phyloP scores from a whole-genome alignment of 2,888 invertebrate genomes.

The Leptinotarsa rubiginosa region DNA sequence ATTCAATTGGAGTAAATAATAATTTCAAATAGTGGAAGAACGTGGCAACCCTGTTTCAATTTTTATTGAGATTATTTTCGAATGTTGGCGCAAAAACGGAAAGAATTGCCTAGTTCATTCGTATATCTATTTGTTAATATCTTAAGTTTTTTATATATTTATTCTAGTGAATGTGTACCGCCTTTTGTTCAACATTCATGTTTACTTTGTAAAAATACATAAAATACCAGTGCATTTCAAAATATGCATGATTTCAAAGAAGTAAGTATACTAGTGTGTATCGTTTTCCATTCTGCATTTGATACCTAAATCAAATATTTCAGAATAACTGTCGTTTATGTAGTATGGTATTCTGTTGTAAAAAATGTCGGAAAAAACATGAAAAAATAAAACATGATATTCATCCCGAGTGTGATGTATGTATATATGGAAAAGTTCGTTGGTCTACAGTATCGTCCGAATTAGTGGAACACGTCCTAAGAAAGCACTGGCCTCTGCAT shows the following conservation, averaged over 20 bases:
- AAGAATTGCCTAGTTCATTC: background rate
- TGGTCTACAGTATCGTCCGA: constrained; percentile 41
- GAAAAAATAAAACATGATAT: constrained; percentile 55
- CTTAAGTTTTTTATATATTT: background rate
- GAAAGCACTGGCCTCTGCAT: constrained; percentile 57
- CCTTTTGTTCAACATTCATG: background rate
- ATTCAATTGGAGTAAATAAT: background rate
- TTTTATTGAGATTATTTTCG: background rate
- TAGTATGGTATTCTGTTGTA: constrained; percentile 58
- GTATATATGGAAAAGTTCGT: constrained; percentile 55
- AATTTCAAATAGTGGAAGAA: background rate
- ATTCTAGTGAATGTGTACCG: no score
- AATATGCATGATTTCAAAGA: constrained; percentile 42
- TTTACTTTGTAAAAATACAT: constrained; percentile 19
- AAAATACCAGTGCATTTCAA: constrained; percentile 6
- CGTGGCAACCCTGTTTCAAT: background rate
- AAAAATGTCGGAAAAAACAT: constrained; percentile 58
- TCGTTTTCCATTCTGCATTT: background rate
- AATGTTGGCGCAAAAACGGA: constrained; percentile 21
- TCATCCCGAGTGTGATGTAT: constrained; percentile 58
- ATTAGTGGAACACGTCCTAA: constrained; percentile 55
- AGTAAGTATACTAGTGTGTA: constrained; percentile 31
- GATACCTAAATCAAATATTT: constrained; percentile 38
- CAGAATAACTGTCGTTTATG: constrained; percentile 60
- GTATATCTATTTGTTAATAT: constrained; percentile 19